A percentile compares a stretch with the other conserved stretches of the same genome.
Conservation (phyloP, 2,113 vertebrate genomes). For the Cettia cetti region DNA sequence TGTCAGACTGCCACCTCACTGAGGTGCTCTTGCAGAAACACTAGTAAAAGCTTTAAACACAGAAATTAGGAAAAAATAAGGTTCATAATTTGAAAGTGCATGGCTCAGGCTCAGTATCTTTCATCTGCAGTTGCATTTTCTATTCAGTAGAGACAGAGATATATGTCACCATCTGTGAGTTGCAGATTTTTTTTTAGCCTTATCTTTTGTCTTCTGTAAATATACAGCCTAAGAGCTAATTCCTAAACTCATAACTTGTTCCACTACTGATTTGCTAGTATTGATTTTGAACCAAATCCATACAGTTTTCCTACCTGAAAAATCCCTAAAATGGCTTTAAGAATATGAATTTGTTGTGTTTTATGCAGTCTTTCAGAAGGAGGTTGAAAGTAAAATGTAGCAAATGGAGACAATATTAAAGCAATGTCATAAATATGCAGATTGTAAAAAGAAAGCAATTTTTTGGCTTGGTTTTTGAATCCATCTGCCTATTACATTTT, state of each 20-base stretch:
- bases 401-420: conserved; percentile 26
- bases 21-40: not conserved
- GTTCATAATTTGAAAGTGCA: not conserved
- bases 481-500: conserved; percentile 51
- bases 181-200: not conserved
- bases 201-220: not conserved
- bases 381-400: conserved; percentile 4
- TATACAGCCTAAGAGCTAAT: not conserved
- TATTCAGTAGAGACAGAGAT: not conserved
- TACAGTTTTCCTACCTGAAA: not conserved
- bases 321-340: conserved; percentile 9
- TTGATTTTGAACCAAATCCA: conserved; percentile 2
- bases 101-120: not conserved
- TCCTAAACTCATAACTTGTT: not conserved
- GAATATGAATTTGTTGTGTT: not conserved
- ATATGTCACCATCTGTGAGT: not conserved
- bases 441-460: conserved; percentile 36
- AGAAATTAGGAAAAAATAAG: not conserved
- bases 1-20: not conserved
- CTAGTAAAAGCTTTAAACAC: not conserved
- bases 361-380: conserved; percentile 34
- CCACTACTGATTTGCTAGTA: not conserved
- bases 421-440: conserved; percentile 22
- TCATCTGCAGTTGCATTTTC: not conserved
- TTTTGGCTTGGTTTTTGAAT: conserved; percentile 14